Percentiles rank a stretch among this genome's conserved stretches.
These are phyloP conservation scores for Chelmon rostratus DNA, from an alignment of 2,797 vertebrate species.

Conservation along the genomic window DNA sequence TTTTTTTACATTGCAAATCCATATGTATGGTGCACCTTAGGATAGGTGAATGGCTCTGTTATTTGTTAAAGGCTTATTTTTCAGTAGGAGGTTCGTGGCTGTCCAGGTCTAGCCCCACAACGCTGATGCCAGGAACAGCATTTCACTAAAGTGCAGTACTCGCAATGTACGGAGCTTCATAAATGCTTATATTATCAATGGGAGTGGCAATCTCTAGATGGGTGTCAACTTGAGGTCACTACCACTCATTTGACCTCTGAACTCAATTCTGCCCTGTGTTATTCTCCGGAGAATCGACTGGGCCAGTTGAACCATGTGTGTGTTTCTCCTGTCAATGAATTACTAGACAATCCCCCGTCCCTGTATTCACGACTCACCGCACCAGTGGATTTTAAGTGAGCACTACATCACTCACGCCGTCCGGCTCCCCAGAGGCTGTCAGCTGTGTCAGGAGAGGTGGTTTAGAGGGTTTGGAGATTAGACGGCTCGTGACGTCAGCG, in stretches of 20 bases:
- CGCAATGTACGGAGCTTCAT: constrained; percentile 16
- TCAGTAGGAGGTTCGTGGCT: not conserved
- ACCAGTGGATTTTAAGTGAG: constrained; percentile 64
- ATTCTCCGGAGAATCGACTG: constrained; percentile 41
- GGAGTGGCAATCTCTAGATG: constrained; percentile 57
- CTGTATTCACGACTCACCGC: constrained; percentile 59
- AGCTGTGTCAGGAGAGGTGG: constrained; percentile 34
- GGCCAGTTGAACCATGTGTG: constrained; percentile 32
- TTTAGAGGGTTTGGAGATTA: constrained; percentile 46
- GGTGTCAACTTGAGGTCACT: constrained; percentile 67
- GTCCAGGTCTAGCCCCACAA: not conserved
- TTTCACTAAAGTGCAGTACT: constrained; percentile 22
- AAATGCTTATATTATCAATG: constrained; percentile 48
- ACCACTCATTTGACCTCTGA: constrained; percentile 70
- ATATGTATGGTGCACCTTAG: not conserved
- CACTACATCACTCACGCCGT: constrained; percentile 58
- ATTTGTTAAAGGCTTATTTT: too few relatives aligned
- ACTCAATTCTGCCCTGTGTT: constrained; percentile 42
- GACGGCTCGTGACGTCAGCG: constrained; percentile 19
- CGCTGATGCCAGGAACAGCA: not conserved
- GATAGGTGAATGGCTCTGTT: too few relatives aligned
- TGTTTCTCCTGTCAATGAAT: constrained; percentile 61
- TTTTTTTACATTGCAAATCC: not conserved
- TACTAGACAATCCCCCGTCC: constrained; percentile 49
- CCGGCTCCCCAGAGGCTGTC: constrained; percentile 37